Conservation (phyloP, 37 sponge, comb jelly and placozoan genomes). For the Aplysina aerophoba region DNA sequence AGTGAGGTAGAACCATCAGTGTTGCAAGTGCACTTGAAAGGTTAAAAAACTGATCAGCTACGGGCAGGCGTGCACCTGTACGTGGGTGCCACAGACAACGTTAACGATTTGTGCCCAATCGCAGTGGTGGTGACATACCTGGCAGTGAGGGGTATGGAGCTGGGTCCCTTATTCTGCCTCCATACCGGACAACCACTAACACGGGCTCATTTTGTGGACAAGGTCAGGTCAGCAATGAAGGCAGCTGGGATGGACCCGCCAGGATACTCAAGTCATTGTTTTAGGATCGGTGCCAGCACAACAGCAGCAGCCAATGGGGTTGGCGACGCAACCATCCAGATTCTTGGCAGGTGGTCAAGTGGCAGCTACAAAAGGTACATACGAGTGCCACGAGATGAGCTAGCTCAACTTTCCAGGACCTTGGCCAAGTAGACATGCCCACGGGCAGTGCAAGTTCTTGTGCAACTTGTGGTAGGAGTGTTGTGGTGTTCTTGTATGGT, state of each 20-base stretch:
- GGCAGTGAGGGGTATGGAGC: too few species aligned
- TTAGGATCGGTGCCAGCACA: slow-evolving; percentile 11
- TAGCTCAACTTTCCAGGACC: too few species aligned
- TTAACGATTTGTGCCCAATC: slow-evolving; percentile 15
- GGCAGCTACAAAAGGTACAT: background rate
- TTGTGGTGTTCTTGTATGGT: too few species aligned
- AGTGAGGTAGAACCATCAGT: background rate
- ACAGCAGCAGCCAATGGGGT: slow-evolving; percentile 12
- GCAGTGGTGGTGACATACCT: too few species aligned
- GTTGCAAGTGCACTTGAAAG: background rate
- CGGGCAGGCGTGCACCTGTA: slow-evolving; percentile 8
- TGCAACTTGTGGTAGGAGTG: too few species aligned
- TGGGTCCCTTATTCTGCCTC: background rate
- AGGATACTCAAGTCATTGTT: background rate
- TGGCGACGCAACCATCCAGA: background rate
- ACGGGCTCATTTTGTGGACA: background rate
- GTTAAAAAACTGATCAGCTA: slow-evolving; percentile 14
- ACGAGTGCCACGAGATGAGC: background rate
- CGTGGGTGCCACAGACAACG: too few species aligned
- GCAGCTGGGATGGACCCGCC: background rate
- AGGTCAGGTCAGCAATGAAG: background rate
- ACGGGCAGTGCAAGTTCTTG: too few species aligned
- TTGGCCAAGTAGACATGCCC: too few species aligned
- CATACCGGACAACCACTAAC: background rate
- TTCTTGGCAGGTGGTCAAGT: slow-evolving; percentile 14